phyloP scores from a whole-genome alignment of 2,113 vertebrate species.

The Oryctolagus cuniculus region DNA sequence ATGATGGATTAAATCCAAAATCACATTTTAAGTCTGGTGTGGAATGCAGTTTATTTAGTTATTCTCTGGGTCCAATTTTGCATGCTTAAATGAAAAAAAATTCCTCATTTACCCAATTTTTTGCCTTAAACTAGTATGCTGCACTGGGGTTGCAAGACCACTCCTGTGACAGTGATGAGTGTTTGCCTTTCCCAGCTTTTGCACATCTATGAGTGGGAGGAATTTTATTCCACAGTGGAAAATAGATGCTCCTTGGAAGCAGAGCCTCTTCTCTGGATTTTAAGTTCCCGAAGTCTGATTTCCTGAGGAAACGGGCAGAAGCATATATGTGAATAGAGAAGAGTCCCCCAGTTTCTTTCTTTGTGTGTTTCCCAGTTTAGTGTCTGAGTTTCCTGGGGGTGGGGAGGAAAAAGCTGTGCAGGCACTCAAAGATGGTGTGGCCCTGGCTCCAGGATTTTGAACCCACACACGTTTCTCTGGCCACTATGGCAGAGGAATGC shows the following conservation, averaged over 20 bases:
- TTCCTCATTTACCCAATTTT: no score
- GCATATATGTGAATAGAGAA: background rate
- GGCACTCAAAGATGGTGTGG: fast-evolving
- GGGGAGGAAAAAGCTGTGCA: background rate
- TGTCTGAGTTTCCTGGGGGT: background rate
- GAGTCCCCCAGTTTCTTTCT: background rate
- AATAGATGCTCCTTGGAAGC: background rate
- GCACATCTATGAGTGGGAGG: background rate
- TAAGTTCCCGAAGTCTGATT: background rate
- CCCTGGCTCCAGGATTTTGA: background rate
- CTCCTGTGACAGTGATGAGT: background rate
- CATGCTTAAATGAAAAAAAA: background rate
- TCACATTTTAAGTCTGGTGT: background rate
- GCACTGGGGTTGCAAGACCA: fast-evolving
- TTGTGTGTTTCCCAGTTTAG: background rate
- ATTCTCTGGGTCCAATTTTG: background rate
- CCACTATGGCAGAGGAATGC: background rate
- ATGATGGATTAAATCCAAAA: slow-evolving; percentile 36
- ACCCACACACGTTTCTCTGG: background rate
- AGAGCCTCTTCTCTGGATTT: background rate
- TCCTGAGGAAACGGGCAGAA: background rate
- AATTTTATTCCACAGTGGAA: background rate
- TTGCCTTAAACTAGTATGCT: background rate
- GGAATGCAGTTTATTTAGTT: background rate
- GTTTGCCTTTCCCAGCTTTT: background rate